Evolutionary conservation across 2,113 vertebrate genomes (phyloP).

Genomic region (Neodontobutis hainanensis): DNA sequence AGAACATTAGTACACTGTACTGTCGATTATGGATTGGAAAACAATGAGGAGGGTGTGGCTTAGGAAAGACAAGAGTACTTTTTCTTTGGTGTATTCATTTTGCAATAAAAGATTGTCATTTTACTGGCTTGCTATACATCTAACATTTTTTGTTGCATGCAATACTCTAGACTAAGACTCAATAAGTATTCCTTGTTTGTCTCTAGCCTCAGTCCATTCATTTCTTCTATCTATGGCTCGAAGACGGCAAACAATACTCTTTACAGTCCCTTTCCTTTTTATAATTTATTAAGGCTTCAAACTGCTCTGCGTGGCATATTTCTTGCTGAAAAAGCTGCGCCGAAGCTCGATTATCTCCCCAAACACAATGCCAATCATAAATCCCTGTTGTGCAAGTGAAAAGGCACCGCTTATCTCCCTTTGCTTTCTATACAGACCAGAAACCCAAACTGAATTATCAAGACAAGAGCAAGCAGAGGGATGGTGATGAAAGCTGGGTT

Average conservation of each 20-base stretch:
- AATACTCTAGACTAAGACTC: not conserved
- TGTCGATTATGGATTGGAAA: too few species aligned
- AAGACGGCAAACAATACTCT: conserved; percentile 9
- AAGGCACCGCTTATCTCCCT: conserved; percentile 69
- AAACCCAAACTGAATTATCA: conserved; percentile 63
- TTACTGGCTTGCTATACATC: too few species aligned
- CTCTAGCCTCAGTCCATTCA: too few species aligned
- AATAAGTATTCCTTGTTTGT: not conserved
- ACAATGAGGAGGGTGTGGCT: too few species aligned
- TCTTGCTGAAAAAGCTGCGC: conserved; percentile 23
- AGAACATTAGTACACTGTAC: too few species aligned
- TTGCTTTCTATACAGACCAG: conserved; percentile 59
- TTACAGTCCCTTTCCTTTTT: conserved; percentile 52
- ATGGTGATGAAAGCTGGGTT: conserved; percentile 27
- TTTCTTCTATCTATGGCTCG: not conserved
- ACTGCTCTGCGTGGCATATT: conserved; percentile 57
- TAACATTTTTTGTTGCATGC: too few species aligned
- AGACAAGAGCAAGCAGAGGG: conserved; percentile 44
- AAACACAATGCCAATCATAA: conserved; percentile 74
- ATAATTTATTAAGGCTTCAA: conserved; percentile 47
- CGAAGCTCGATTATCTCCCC: conserved; percentile 54
- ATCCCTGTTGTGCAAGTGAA: conserved; percentile 61
- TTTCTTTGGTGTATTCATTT: too few species aligned
- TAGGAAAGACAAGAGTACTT: too few species aligned
- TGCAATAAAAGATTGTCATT: too few species aligned